Evolutionary conservation across 30 jellyfish, hydroid and myxozoan genomes (phyloP), one percentile per base, ranked within the genome.

Genomic region (Clytia hemisphaerica): DNA sequence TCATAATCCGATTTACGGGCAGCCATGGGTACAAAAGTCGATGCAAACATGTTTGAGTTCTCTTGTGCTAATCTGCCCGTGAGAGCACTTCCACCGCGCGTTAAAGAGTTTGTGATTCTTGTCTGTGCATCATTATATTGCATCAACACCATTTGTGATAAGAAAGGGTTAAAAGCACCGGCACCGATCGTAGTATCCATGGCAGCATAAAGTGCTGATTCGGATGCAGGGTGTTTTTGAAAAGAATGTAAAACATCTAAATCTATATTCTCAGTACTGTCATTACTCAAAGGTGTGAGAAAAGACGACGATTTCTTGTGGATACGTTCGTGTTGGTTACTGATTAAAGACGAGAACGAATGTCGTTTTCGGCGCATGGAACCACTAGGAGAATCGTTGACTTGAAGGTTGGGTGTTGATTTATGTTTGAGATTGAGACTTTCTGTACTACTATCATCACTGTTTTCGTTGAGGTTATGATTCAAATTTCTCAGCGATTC

Each of bases 151-250:
- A 30, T 69, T 18, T 74, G 58, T 34, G 92, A 67, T 26, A 86
- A 49, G 22, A 12, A 58, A 24, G 96, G 92, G 67, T 75, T 86
- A 6, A 86, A 75, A 6, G 93, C 93, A 28, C 96, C 96, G n/a
- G 93, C 93, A 5, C 81, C 59, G 2, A 86, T 30, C 14, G 94
- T 6, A 18, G 70, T 70, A 28, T 78, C 94, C 93, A 86, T 78
- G 26, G 96, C 96, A 10, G 85, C 83, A 44, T 38, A 84, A 19
- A 83, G 45, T 10, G 84, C 94, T 19, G 89, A 81, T 12, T 71
- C 70, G 26, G 67, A 69, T 0, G 79, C 90, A 2, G 90, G 90
- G 44, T 68, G 88, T 26, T 58, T 15, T 2, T 71, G 30, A 22
- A 57, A 21, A 7, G 37, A 21, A 22, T 45, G 37, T 33, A 57